These are phyloP conservation scores for Scopus umbretta DNA, from an alignment of 2,113 vertebrate genomes.

Conservation along the genomic window DNA sequence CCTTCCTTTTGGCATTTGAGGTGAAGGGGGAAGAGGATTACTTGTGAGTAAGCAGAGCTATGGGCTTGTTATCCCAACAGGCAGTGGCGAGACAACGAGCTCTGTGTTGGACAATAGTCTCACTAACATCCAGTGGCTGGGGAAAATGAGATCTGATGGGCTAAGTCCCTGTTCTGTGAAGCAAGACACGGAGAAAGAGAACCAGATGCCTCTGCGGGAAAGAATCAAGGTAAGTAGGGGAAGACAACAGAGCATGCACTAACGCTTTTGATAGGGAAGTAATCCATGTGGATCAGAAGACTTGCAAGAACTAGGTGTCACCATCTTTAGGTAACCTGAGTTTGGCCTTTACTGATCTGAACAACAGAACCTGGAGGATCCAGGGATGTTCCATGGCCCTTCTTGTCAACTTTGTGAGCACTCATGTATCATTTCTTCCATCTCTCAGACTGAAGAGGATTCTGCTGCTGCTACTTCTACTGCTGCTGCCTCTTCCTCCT, in stretches of 20 bases:
- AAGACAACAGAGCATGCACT: background rate
- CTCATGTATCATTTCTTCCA: background rate
- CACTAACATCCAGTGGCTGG: conserved; percentile 91
- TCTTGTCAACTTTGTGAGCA: background rate
- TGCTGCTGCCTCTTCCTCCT: background rate
- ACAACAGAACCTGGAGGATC: background rate
- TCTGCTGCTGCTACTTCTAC: background rate
- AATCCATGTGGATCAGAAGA: background rate
- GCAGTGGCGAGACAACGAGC: conserved; percentile 63
- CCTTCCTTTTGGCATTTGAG: background rate
- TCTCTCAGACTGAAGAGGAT: conserved; percentile 57
- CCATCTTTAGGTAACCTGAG: background rate
- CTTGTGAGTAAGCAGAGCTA: background rate
- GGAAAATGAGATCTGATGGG: conserved; percentile 77
- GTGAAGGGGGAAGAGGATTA: background rate
- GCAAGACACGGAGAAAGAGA: conserved; percentile 76
- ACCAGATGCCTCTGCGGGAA: conserved; percentile 46
- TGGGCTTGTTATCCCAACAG: conserved; percentile 61
- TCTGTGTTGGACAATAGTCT: conserved; percentile 81
- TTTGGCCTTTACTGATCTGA: background rate
- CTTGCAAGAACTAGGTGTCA: background rate
- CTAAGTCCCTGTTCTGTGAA: conserved; percentile 65
- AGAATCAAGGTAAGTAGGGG: conserved; percentile 71
- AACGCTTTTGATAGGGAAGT: background rate
- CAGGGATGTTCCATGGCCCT: background rate